phyloP scores from a whole-genome alignment of 2,888 invertebrate genomes.

The Polydrusus tereticollis region DNA sequence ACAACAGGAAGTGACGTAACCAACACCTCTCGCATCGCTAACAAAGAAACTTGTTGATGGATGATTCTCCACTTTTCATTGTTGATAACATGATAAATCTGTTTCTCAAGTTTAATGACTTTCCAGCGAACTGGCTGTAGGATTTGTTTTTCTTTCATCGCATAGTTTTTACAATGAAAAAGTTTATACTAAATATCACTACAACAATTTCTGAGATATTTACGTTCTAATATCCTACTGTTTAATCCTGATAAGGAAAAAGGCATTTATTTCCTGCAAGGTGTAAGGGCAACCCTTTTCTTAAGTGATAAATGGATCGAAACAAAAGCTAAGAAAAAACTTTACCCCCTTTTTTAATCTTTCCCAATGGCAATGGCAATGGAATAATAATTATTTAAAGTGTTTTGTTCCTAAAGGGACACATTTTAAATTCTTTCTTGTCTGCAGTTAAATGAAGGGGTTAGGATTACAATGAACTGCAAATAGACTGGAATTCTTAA shows the following conservation, averaged over 20 bases:
- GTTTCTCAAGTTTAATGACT: conserved; percentile 40
- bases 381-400: conserved; percentile 64
- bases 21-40: conserved; percentile 41
- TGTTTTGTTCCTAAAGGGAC: conserved; percentile 62
- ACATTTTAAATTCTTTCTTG: conserved; percentile 61
- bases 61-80: conserved; percentile 46
- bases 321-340: conserved; percentile 43
- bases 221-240: background rate
- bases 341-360: conserved; percentile 50
- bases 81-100: conserved; percentile 47
- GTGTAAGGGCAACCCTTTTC: conserved; percentile 32
- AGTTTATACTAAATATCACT: no score
- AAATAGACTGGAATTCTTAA: no score
- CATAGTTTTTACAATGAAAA: no score
- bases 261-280: conserved; percentile 11
- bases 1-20: conserved; percentile 57
- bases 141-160: background rate
- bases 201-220: no score
- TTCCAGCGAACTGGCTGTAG: conserved; percentile 36
- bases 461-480: conserved; percentile 60
- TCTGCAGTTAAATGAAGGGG: conserved; percentile 39
- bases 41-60: conserved; percentile 52
- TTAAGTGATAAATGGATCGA: conserved; percentile 44
- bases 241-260: background rate
- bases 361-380: conserved; percentile 54